These are phyloP conservation scores for Drosophila nigromelanica DNA, from an alignment of 1,140 invertebrate genomes.

Conservation along the genomic window DNA sequence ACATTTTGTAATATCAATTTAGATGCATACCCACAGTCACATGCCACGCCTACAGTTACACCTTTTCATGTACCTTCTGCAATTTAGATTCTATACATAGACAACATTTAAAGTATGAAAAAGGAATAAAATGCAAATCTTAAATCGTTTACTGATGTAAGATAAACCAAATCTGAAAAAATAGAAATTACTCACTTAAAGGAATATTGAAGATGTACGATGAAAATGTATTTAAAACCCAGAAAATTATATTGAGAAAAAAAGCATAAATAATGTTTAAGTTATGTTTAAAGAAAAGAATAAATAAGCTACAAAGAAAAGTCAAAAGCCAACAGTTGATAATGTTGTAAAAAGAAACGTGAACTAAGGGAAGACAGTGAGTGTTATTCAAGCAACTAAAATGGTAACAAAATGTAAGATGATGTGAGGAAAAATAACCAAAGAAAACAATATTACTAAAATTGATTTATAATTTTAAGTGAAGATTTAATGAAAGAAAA, in stretches of 20 bases:
- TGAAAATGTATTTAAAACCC: constrained; percentile 62
- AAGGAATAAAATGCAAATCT: constrained; percentile 31
- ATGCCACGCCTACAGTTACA: constrained; percentile 57
- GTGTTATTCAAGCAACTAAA: constrained; percentile 71
- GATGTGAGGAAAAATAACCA: constrained; percentile 67
- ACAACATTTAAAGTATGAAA: constrained; percentile 28
- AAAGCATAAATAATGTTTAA: constrained; percentile 72
- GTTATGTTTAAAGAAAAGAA: constrained; percentile 74
- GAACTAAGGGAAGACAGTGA: constrained; percentile 61
- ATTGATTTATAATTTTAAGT: constrained; percentile 78
- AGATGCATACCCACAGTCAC: constrained; percentile 34
- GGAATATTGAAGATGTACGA: constrained; percentile 28
- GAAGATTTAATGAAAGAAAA: constrained; percentile 61
- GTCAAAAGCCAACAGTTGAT: constrained; percentile 82
- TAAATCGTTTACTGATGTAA: constrained; percentile 69
- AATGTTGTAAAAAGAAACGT: constrained; percentile 73
- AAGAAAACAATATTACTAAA: constrained; percentile 73
- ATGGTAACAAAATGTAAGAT: constrained; percentile 54
- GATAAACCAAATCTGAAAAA: constrained; percentile 44
- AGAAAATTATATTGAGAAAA: constrained; percentile 51
- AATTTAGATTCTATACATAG: constrained; percentile 73
- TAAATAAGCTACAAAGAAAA: constrained; percentile 71
- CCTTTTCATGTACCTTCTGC: constrained; percentile 80
- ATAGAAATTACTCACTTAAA: constrained; percentile 56
- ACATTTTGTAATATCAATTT: constrained; percentile 28